phyloP scores from a whole-genome alignment of 2,797 vertebrate genomes.

The Catostomus latipinnis region DNA sequence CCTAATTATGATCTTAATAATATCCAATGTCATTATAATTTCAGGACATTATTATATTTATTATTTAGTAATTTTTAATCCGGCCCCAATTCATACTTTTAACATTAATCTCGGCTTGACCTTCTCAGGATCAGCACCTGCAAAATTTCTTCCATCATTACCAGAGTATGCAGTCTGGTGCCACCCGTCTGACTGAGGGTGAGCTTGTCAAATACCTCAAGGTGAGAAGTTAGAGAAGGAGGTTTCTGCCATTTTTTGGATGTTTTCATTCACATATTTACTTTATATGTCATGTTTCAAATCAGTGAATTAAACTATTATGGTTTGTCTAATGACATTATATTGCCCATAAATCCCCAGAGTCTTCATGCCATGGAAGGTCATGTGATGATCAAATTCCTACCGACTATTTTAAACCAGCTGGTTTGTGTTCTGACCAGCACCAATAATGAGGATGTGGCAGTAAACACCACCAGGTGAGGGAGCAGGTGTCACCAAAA shows the following conservation, averaged over 20 bases:
- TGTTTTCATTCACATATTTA: background rate
- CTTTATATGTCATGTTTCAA: background rate
- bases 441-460: slow-evolving; percentile 92
- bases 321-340: background rate
- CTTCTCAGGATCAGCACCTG: slow-evolving; percentile 91
- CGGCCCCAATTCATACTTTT: background rate
- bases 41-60: background rate
- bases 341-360: slow-evolving; percentile 68
- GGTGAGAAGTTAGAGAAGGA: slow-evolving; percentile 73
- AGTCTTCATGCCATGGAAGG: slow-evolving; percentile 97
- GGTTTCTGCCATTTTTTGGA: background rate
- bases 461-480: slow-evolving; percentile 94
- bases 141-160: slow-evolving; percentile 98
- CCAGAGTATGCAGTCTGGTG: slow-evolving; percentile 85
- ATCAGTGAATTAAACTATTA: background rate
- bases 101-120: slow-evolving; percentile 13
- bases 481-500: slow-evolving; percentile 16
- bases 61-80: background rate
- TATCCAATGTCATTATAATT: background rate
- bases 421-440: slow-evolving; percentile 91
- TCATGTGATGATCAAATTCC: slow-evolving; percentile 95
- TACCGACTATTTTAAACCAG: slow-evolving; percentile 95
- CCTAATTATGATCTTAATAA: background rate
- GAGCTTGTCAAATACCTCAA: slow-evolving; percentile 98
- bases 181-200: slow-evolving; percentile 84